Evolutionary conservation across 2,888 invertebrate species (phyloP).

Genomic region (Sesia apiformis): DNA sequence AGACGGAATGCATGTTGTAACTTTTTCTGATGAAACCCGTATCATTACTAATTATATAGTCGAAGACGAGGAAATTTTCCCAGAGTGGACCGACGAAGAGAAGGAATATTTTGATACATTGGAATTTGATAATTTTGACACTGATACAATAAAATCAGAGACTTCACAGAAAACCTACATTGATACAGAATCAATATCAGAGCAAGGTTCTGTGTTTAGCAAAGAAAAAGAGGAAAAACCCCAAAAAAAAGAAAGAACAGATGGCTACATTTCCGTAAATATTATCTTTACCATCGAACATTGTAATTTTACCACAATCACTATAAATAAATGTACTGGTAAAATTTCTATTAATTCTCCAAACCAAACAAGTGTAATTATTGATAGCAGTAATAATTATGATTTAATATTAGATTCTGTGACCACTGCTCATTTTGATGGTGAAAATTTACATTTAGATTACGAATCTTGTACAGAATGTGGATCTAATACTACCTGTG

Average conservation of each 20-base stretch:
- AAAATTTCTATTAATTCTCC: conserved; percentile 47
- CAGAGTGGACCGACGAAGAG: conserved; percentile 57
- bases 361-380: conserved; percentile 33
- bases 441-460: conserved; percentile 34
- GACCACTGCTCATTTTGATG: conserved; percentile 49
- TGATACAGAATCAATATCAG: conserved; percentile 5
- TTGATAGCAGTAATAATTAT: conserved; percentile 37
- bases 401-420: conserved; percentile 37
- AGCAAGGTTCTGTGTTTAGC: conserved; percentile 2
- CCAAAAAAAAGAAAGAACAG: conserved; percentile 18
- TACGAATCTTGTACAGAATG: conserved; percentile 48
- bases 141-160: conserved; percentile 25
- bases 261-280: conserved; percentile 52
- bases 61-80: conserved; percentile 50
- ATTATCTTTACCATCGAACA: conserved; percentile 58
- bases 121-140: conserved; percentile 23
- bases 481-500: conserved; percentile 35
- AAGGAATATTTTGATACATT: conserved; percentile 33
- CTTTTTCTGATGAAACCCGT: conserved; percentile 54
- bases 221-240: conserved; percentile 29
- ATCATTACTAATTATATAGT: conserved; percentile 42
- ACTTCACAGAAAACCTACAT: conserved; percentile 32
- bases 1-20: conserved; percentile 47
- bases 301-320: conserved; percentile 66
- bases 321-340: conserved; percentile 43